These are phyloP conservation scores for Platichthys flesus DNA, from an alignment of 2,113 vertebrate species.

Conservation along the genomic window DNA sequence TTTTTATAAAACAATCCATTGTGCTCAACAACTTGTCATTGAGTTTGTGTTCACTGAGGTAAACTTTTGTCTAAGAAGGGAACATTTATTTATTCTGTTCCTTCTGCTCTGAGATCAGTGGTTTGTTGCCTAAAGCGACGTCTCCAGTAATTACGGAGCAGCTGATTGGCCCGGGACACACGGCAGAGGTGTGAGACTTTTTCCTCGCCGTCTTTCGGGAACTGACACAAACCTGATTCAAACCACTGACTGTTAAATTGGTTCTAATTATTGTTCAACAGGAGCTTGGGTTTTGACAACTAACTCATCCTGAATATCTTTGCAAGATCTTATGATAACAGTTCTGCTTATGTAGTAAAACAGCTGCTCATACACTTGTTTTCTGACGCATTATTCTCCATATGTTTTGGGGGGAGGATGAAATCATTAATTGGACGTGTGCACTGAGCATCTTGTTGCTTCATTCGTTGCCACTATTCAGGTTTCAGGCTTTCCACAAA, in stretches of 20 bases:
- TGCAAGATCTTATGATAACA: no score
- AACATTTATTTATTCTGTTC: not conserved
- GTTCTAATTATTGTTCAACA: no score
- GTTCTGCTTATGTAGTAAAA: conserved; percentile 40
- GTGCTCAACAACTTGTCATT: not conserved
- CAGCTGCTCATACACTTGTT: not conserved
- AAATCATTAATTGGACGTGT: not conserved
- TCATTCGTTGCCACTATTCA: not conserved
- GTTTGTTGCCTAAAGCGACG: not conserved
- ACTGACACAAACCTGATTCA: not conserved
- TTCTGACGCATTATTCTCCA: not conserved
- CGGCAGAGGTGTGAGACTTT: not conserved
- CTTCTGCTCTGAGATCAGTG: conserved; percentile 31
- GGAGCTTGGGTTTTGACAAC: no score
- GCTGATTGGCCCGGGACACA: conserved; percentile 37
- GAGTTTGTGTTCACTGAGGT: no score
- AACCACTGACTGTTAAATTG: no score
- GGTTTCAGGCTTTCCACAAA: not conserved
- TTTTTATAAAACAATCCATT: not conserved
- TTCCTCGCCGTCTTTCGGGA: not conserved
- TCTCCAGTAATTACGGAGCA: conserved; percentile 30
- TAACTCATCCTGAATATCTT: no score
- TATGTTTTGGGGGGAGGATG: not conserved
- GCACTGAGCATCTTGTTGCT: not conserved
- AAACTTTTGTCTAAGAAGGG: no score